Conservation (phyloP, 2,113 vertebrate genomes). For the Rhabdornis inornatus region DNA sequence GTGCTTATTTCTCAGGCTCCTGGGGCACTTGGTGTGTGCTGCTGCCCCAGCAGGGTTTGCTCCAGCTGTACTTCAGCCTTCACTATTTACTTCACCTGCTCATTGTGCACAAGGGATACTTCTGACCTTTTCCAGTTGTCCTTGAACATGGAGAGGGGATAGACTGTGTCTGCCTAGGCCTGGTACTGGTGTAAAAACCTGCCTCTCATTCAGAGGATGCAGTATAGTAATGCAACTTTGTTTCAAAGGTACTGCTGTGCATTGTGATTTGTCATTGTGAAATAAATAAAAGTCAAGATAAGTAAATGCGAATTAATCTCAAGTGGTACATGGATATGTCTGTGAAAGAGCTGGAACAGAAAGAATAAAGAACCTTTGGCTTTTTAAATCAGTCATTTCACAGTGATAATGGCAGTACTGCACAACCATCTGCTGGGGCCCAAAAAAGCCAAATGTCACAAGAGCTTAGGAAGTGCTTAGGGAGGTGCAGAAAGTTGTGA, state of each 20-base stretch:
- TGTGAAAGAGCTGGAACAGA: neutral
- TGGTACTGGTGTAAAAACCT: neutral
- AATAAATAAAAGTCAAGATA: neutral
- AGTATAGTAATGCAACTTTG: neutral
- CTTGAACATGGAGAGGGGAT: neutral
- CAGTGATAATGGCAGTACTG: neutral
- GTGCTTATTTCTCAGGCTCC: neutral
- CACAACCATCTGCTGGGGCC: neutral
- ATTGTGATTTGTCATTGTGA: neutral
- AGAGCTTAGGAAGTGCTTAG: neutral
- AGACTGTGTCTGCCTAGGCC: neutral
- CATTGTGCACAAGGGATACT: neutral
- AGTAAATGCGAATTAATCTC: neutral
- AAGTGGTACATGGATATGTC: neutral
- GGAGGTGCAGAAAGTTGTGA: neutral
- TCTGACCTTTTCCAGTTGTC: neutral
- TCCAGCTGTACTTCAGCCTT: neutral
- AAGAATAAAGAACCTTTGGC: neutral
- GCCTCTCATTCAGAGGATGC: neutral
- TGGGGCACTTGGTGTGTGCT: neutral
- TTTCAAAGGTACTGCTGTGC: neutral
- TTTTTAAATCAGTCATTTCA: neutral
- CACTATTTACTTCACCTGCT: accelerated
- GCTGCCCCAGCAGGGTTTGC: neutral
- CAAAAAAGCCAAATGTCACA: neutral